These are phyloP conservation scores for Apogon talboti DNA, from an alignment of 2,797 vertebrate genomes.

Conservation along the genomic window DNA sequence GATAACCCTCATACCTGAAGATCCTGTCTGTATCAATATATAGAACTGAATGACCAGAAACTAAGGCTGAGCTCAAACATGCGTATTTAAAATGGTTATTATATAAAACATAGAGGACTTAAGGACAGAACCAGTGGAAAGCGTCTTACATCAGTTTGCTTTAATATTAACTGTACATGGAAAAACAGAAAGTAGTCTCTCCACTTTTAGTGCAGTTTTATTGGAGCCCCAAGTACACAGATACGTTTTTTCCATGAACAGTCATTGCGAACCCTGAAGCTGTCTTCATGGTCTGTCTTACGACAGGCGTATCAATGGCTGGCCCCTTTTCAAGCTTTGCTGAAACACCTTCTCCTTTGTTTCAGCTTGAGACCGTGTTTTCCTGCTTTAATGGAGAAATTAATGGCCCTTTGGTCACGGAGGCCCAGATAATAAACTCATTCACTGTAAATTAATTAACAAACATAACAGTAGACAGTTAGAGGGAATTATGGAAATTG, in stretches of 20 bases:
- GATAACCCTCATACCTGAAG: neutral
- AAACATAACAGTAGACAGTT: conserved; percentile 48
- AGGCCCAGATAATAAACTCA: conserved; percentile 48
- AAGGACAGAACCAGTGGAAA: neutral
- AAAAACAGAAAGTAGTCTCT: conserved; percentile 13
- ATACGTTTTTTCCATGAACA: conserved; percentile 7
- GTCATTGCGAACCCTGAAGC: conserved; percentile 10
- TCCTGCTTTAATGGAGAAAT: conserved; percentile 41
- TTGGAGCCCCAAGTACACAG: conserved; percentile 10
- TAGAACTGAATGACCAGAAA: conserved; percentile 1
- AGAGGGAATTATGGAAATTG: conserved; percentile 50
- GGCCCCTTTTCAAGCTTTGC: conserved; percentile 13
- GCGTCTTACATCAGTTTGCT: conserved; percentile 6
- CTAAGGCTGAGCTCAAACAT: neutral
- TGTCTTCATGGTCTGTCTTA: conserved; percentile 2
- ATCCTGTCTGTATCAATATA: conserved; percentile 1
- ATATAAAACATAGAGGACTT: neutral
- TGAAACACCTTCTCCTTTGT: conserved; percentile 19
- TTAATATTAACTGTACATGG: conserved; percentile 4
- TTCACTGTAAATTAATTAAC: conserved; percentile 54
- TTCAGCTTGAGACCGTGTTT: conserved; percentile 22
- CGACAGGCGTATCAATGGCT: neutral
- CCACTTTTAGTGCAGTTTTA: conserved; percentile 13
- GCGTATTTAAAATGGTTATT: neutral
- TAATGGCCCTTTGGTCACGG: conserved; percentile 36